phyloP scores from a whole-genome alignment of 2,888 invertebrate genomes.

The Miltochrista miniata region DNA sequence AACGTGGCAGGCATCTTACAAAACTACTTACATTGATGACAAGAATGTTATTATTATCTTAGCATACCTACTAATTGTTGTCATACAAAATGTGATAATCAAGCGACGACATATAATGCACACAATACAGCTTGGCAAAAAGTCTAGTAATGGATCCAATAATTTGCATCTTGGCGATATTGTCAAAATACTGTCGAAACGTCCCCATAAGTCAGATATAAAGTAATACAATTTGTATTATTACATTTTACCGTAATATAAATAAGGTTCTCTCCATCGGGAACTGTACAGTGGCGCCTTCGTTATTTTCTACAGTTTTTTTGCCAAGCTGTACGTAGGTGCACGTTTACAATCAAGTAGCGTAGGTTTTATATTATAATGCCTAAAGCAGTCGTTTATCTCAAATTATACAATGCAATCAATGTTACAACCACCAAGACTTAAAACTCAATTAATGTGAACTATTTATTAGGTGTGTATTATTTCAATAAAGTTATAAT shows the following conservation, averaged over 20 bases:
- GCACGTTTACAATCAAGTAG: conserved; percentile 42
- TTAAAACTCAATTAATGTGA: conserved; percentile 46
- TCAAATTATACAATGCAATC: conserved; percentile 37
- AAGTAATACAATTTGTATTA: too few relatives aligned
- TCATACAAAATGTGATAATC: conserved; percentile 28
- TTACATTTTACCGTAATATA: too few relatives aligned
- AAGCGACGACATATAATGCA: conserved; percentile 33
- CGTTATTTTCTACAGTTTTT: too few relatives aligned
- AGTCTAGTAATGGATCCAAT: too few relatives aligned
- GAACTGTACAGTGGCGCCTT: too few relatives aligned
- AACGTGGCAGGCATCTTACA: conserved; percentile 38
- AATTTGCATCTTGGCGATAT: too few relatives aligned
- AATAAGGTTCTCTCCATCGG: too few relatives aligned
- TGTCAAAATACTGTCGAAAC: too few relatives aligned
- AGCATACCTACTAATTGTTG: conserved; percentile 37
- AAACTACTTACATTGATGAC: conserved; percentile 22
- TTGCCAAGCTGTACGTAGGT: too few relatives aligned
- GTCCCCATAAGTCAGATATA: too few relatives aligned
- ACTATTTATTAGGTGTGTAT: conserved; percentile 46
- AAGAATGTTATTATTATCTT: conserved; percentile 31
- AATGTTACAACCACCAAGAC: conserved; percentile 43
- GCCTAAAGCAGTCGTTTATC: conserved; percentile 42
- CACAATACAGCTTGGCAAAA: too few relatives aligned
- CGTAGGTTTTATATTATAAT: conserved; percentile 45
- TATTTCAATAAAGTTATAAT: conserved; percentile 50